Conservation (phyloP, 2,888 invertebrate species). For the Noctua pronuba region DNA sequence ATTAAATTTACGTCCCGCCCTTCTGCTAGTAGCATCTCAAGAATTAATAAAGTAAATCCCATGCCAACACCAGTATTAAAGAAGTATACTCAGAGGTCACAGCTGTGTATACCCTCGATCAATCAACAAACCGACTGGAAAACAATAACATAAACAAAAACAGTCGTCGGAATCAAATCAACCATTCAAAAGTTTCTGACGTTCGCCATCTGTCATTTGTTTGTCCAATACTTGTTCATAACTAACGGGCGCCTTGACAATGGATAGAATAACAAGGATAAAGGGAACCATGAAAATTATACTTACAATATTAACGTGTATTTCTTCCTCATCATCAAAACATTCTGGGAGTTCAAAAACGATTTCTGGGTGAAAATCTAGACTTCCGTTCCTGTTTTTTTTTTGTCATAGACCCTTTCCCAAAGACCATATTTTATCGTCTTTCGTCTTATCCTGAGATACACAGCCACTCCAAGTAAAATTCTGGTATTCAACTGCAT, state of each 20-base stretch:
- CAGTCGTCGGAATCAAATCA: conserved; percentile 31
- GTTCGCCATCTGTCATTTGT: conserved; percentile 27
- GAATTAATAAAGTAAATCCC: not conserved
- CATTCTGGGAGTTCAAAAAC: not conserved
- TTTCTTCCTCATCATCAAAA: not conserved
- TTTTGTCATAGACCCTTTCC: not conserved
- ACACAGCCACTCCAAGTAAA: not conserved
- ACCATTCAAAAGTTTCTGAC: conserved; percentile 14
- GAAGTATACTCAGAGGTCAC: not conserved
- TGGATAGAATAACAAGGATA: not conserved
- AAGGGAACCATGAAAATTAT: not conserved
- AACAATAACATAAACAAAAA: conserved; percentile 47
- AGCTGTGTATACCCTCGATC: conserved; percentile 15
- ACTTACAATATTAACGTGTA: not conserved
- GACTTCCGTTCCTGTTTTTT: not conserved
- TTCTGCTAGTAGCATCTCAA: not conserved
- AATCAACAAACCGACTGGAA: conserved; percentile 5
- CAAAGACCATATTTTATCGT: not conserved
- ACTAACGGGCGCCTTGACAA: not conserved
- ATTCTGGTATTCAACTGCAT: not conserved
- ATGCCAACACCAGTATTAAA: not conserved
- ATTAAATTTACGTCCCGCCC: not conserved
- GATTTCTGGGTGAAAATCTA: not conserved
- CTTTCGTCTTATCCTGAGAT: not conserved
- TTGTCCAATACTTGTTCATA: conserved; percentile 17